Evolutionary conservation across 2,113 vertebrate genomes (phyloP).

Genomic region (Chloroceryle aenea): DNA sequence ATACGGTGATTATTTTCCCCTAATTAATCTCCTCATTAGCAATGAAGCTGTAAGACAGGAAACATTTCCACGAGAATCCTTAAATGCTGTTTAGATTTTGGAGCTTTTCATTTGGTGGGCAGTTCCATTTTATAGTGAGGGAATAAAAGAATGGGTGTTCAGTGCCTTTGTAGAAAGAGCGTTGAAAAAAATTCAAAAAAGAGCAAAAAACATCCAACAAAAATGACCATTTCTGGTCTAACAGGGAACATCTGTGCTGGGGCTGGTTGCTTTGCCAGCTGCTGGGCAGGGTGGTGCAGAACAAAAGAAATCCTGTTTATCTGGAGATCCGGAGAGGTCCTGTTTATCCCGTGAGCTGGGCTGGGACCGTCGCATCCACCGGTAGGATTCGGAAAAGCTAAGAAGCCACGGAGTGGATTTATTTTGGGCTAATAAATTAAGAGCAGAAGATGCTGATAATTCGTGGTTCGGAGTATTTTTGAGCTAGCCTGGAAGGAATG

Average conservation of each 20-base stretch:
- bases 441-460: not conserved
- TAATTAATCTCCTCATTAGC: not conserved
- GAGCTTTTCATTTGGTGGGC: not conserved
- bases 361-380: not conserved
- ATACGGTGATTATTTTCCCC: not conserved
- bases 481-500: not conserved
- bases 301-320: conserved; percentile 53
- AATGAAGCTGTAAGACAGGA: not conserved
- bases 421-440: not conserved
- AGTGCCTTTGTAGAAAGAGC: not conserved
- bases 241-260: conserved; percentile 27
- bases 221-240: conserved; percentile 2
- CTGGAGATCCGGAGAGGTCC: not conserved
- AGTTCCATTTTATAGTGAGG: not conserved
- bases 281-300: not conserved
- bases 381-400: not conserved
- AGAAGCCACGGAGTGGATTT: not conserved
- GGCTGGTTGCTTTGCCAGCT: not conserved
- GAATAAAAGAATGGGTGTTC: not conserved
- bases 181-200: not conserved
- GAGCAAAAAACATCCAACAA: not conserved
- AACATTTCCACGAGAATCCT: not conserved
- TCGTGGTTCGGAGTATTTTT: not conserved
- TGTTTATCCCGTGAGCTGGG: not conserved
- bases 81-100: not conserved